phyloP scores from a whole-genome alignment of 2,888 invertebrate genomes.

The Periphyllus acericola region DNA sequence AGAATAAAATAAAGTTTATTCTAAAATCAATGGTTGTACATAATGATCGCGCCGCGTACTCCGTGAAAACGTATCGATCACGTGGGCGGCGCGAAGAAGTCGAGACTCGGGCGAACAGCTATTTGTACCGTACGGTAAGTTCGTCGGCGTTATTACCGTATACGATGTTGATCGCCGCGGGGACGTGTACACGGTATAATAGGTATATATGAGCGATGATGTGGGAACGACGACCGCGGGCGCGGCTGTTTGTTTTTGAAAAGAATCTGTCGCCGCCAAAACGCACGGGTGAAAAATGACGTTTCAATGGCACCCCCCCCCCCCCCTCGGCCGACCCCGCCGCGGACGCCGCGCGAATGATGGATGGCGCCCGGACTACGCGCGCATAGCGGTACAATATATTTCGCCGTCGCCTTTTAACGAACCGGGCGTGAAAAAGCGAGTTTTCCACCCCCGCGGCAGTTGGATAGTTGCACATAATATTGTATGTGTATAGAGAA shows the following conservation, averaged over 20 bases:
- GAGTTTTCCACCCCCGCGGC: not conserved
- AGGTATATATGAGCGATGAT: conserved; percentile 54
- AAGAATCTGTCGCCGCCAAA: conserved; percentile 60
- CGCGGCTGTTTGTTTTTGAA: conserved; percentile 55
- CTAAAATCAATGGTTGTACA: not conserved
- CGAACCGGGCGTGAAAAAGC: not conserved
- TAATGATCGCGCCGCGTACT: not conserved
- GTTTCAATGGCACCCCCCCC: conserved; percentile 27
- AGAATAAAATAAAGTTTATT: too few species aligned
- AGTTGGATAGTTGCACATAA: not conserved
- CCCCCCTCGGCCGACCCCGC: not conserved
- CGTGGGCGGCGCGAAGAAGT: not conserved
- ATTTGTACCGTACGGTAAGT: conserved; percentile 8
- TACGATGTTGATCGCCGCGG: too few species aligned
- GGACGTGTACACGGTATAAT: too few species aligned
- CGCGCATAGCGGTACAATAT: too few species aligned
- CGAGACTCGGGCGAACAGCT: too few species aligned
- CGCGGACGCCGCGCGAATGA: not conserved
- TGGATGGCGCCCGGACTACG: conserved; percentile 46
- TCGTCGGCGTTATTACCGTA: not conserved
- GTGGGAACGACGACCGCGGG: conserved; percentile 36
- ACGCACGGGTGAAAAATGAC: conserved; percentile 54
- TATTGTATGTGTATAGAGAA: not conserved
- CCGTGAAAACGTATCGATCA: not conserved
- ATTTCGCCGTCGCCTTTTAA: conserved; percentile 6